Percentiles rank a stretch among this genome's conserved stretches.
These are phyloP conservation scores for Leistus spinibarbis DNA, from an alignment of 2,888 invertebrate species.

Conservation along the genomic window DNA sequence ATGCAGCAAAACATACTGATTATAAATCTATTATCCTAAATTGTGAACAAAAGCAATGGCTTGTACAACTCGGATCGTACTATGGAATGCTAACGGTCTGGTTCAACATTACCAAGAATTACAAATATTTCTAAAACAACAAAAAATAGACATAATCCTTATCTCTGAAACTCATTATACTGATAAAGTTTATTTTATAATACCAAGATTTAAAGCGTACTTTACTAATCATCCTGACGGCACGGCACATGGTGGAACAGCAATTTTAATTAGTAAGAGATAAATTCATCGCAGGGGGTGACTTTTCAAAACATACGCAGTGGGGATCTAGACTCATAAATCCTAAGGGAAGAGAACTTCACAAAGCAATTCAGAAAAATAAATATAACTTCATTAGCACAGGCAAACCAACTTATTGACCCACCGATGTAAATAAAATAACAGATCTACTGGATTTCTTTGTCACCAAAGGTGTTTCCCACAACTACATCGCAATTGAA, in stretches of 20 bases:
- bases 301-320: conserved; percentile 38
- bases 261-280: too few relatives aligned
- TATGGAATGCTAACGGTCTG: background rate
- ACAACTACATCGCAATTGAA: conserved; percentile 27
- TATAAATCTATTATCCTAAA: background rate
- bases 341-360: conserved; percentile 2
- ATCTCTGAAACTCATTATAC: too few relatives aligned
- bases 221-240: too few relatives aligned
- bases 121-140: too few relatives aligned
- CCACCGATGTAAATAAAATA: conserved; percentile 21
- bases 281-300: conserved; percentile 24
- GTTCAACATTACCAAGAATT: too few relatives aligned
- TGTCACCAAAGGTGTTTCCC: conserved; percentile 39
- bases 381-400: conserved; percentile 10
- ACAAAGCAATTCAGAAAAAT: background rate
- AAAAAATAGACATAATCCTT: too few relatives aligned
- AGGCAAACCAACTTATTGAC: conserved; percentile 45
- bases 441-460: conserved; percentile 25
- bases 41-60: conserved; percentile 9
- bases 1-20: conserved; percentile 8
- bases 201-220: too few relatives aligned
- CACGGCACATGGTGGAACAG: too few relatives aligned
- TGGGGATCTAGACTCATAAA: conserved; percentile 41
- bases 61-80: background rate
- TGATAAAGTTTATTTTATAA: too few relatives aligned